A percentile compares a stretch with the other conserved stretches of the same genome.
Evolutionary conservation across 1,140 invertebrate species (phyloP).

Genomic region (Scaptodrosophila lebanonensis): DNA sequence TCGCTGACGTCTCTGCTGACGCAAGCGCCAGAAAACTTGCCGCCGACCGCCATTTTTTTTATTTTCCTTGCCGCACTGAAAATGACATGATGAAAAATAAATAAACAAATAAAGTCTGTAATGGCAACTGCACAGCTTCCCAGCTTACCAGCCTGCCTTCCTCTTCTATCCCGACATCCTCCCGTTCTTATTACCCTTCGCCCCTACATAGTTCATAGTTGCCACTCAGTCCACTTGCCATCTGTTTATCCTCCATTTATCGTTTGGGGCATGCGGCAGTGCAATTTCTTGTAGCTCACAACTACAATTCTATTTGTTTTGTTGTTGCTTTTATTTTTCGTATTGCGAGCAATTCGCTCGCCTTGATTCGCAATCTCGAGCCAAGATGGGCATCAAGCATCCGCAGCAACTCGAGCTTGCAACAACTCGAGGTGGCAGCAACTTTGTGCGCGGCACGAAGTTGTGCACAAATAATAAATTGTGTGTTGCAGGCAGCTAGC

Average conservation of each 20-base stretch:
- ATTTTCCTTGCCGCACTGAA: slow-evolving; percentile 33
- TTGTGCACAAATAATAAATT: slow-evolving; percentile 67
- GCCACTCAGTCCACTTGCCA: slow-evolving; percentile 9
- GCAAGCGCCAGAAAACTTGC: background rate
- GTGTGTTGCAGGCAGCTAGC: slow-evolving; percentile 46
- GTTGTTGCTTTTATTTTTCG: background rate
- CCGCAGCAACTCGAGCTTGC: too few relatives aligned
- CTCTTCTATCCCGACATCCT: background rate
- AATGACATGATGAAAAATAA: slow-evolving; percentile 68
- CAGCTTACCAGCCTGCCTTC: too few relatives aligned
- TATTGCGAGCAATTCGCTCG: background rate
- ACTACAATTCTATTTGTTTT: slow-evolving; percentile 57
- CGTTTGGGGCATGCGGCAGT: slow-evolving; percentile 51
- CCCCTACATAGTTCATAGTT: slow-evolving; percentile 7
- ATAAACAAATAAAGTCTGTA: slow-evolving; percentile 59
- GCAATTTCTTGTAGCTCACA: slow-evolving; percentile 59
- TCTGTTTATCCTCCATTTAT: slow-evolving; percentile 63
- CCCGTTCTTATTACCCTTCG: background rate
- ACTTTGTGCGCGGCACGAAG: slow-evolving; percentile 29
- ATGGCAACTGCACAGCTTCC: too few relatives aligned
- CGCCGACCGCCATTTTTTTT: slow-evolving; percentile 4
- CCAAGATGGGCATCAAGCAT: too few relatives aligned
- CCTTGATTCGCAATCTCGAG: slow-evolving; percentile 25
- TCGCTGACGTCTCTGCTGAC: too few relatives aligned
- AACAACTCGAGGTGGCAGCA: too few relatives aligned